Evolutionary conservation across 2,888 invertebrate genomes (phyloP).

Genomic region (Ormyrus labotus): DNA sequence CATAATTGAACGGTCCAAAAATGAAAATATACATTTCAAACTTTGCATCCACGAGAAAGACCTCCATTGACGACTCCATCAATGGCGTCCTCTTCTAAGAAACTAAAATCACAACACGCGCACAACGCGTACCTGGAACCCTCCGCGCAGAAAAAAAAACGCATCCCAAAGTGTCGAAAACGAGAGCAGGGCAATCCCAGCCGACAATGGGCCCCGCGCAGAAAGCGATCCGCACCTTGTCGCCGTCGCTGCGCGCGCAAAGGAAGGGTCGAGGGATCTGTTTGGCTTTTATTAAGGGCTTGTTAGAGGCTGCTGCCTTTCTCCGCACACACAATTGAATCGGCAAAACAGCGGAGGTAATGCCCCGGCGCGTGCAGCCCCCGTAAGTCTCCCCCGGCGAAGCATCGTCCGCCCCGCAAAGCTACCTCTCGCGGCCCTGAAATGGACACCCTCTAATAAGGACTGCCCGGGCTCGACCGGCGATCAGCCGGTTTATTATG

Average conservation of each 20-base stretch:
- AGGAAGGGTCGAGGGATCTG: constrained; percentile 58
- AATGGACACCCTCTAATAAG: constrained; percentile 49
- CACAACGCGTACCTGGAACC: neutral
- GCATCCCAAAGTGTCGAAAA: constrained; percentile 11
- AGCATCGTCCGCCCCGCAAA: neutral
- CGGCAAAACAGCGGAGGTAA: constrained; percentile 71
- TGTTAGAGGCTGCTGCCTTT: constrained; percentile 73
- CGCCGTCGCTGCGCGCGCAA: neutral
- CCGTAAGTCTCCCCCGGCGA: neutral
- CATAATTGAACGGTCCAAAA: no score
- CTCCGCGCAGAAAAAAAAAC: neutral
- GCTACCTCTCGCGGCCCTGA: constrained; percentile 23
- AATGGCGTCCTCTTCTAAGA: no score
- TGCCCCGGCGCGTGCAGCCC: constrained; percentile 20
- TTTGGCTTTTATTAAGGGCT: constrained; percentile 76
- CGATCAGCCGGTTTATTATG: no score
- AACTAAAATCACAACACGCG: no score
- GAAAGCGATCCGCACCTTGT: neutral
- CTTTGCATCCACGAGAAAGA: no score
- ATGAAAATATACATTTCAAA: no score
- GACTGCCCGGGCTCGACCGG: no score
- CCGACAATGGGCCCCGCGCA: neutral
- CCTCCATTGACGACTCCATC: no score
- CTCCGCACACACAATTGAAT: constrained; percentile 74
- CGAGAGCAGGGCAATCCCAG: neutral